phyloP scores from a whole-genome alignment of 2,888 invertebrate genomes.

The Sympetrum striolatum region DNA sequence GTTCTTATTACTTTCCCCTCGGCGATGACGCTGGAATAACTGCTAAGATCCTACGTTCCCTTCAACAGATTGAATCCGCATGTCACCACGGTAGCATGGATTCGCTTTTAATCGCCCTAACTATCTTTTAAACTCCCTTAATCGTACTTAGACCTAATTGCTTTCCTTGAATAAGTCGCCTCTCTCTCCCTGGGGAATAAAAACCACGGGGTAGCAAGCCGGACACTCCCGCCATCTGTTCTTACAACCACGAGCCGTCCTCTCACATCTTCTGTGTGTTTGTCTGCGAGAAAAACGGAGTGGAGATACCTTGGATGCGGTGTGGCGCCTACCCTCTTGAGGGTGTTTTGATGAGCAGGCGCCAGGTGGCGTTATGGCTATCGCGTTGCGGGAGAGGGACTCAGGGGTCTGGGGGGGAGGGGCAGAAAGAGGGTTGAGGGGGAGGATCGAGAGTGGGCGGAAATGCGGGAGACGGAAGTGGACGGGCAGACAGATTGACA shows the following conservation, averaged over 20 bases:
- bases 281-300: background rate
- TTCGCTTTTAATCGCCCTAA: background rate
- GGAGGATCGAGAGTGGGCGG: background rate
- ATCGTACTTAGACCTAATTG: background rate
- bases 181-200: background rate
- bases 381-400: background rate
- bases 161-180: background rate
- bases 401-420: too few species aligned
- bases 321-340: background rate
- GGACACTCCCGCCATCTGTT: background rate
- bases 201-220: background rate
- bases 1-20: too few species aligned
- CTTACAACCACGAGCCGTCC: background rate
- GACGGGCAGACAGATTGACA: background rate
- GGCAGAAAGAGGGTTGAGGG: too few species aligned
- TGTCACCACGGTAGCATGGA: background rate
- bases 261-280: background rate
- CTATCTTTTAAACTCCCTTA: background rate
- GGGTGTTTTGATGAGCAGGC: slow-evolving; percentile 30
- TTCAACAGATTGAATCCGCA: too few species aligned
- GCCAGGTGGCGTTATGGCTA: slow-evolving; percentile 16
- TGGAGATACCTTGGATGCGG: background rate
- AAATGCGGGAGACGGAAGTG: background rate
- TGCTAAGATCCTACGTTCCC: too few species aligned
- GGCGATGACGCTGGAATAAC: too few species aligned